Base-by-base conservation (phyloP, 1,140 invertebrate species). In the Xylocopa sonorina region DNA sequence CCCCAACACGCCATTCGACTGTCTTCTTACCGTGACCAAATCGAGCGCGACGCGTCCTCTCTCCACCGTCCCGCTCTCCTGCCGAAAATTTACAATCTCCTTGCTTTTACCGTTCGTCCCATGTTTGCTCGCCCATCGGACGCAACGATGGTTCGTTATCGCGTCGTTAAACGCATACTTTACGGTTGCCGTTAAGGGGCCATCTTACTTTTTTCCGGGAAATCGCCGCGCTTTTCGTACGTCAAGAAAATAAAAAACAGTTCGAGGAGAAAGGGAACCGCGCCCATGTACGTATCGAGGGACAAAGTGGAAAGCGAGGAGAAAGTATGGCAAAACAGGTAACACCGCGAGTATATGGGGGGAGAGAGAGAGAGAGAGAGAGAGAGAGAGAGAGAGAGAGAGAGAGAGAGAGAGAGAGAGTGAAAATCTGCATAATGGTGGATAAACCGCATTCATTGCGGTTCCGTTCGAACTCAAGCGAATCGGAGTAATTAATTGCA, bases 21-120 rank as follows among this genome's bases (percentile, higher is more conserved):
- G 29, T 32, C 57, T 55, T 64, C 62, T 24, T n/a, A n/a, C n/a
- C 43, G 16, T 76, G 73, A 78, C 78, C 82, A 84, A 84, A 85
- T 84, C 80, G 57, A 80, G 79, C 62, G 58, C 57, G 50, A 64
- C 58, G 34, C 58, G 46, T n/a, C n/a, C n/a, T n/a, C 50, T 24
- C 63, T 32, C 27, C 24, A 0, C 60, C 21, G 38, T 18, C 29
- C 21, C 21, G 32, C 51, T 80, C 6, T 58, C 34, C 4, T 27
- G 9, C 1, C 41, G 55, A 14, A 41, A 78, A 71, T 66, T 77
- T 62, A 51, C 68, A 63, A 27, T 27, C 3, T 32, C n/a, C 10
- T n/a, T 10, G 27, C 43, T 83, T 72, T 55, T 27, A 63, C 64
- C 71, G 58, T 24, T 46, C 6, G 80, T 58, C 75, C 83, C 53